A percentile compares a stretch with the other conserved stretches of the same genome.
Conservation (phyloP, 1,140 invertebrate species). For the Aphidius gifuensis region DNA sequence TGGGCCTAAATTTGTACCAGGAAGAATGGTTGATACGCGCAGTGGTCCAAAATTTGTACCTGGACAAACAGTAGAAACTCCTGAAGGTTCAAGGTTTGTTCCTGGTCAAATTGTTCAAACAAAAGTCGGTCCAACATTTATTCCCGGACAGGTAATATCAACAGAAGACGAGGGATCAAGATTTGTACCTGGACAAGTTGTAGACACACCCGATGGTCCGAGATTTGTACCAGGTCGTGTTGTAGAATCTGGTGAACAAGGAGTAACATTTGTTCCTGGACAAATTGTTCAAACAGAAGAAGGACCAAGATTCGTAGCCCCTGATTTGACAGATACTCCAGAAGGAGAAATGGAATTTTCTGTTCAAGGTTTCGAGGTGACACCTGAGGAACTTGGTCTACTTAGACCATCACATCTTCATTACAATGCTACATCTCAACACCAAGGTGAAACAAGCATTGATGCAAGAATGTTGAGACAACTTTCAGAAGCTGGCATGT, state of each 20-base stretch:
- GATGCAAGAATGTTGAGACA: slow-evolving; percentile 67
- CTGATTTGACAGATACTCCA: slow-evolving; percentile 64
- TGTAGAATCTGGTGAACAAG: slow-evolving; percentile 63
- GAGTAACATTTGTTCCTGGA: slow-evolving; percentile 68
- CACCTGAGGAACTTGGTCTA: slow-evolving; percentile 65
- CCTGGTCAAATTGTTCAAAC: slow-evolving; percentile 72
- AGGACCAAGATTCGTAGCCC: slow-evolving; percentile 68
- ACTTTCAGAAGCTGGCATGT: slow-evolving; percentile 68
- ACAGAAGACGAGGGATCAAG: slow-evolving; percentile 68
- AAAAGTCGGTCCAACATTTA: slow-evolving; percentile 69
- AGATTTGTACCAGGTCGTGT: slow-evolving; percentile 72
- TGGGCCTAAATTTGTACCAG: slow-evolving; percentile 67
- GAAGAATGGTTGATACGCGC: slow-evolving; percentile 68
- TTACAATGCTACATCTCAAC: slow-evolving; percentile 54
- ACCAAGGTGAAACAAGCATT: slow-evolving; percentile 62
- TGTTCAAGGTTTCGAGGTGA: slow-evolving; percentile 73
- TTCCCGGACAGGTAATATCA: slow-evolving; percentile 71
- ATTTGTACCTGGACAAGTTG: slow-evolving; percentile 72
- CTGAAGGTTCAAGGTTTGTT: slow-evolving; percentile 67
- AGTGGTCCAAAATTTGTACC: slow-evolving; percentile 68
- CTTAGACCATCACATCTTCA: slow-evolving; percentile 58
- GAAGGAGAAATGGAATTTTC: slow-evolving; percentile 68
- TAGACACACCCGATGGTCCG: slow-evolving; percentile 69
- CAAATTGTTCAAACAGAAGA: slow-evolving; percentile 71
- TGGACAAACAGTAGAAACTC: slow-evolving; percentile 67